A percentile compares a stretch with the other conserved stretches of the same genome.
Conservation (phyloP, 1,140 invertebrate species). For the Dendroctonus ponderosae region DNA sequence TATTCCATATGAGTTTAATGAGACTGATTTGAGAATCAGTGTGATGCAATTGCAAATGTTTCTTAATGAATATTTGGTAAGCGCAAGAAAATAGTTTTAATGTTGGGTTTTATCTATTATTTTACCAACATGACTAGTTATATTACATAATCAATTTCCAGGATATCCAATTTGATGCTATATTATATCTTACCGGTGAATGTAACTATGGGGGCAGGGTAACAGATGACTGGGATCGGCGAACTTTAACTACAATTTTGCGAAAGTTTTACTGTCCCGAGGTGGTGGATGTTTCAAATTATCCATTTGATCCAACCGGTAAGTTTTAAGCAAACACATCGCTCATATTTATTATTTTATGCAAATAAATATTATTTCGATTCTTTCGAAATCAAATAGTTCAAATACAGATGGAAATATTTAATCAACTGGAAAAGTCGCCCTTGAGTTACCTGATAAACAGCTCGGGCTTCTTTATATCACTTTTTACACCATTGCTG, state of each 20-base stretch:
- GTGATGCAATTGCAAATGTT: slow-evolving; percentile 87
- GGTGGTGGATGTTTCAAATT: slow-evolving; percentile 56
- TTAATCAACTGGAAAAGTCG: too few species aligned
- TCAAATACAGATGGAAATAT: too few species aligned
- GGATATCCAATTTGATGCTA: slow-evolving; percentile 77
- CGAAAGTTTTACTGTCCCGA: slow-evolving; percentile 74
- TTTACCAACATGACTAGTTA: not conserved
- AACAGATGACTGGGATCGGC: slow-evolving; percentile 91
- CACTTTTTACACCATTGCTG: too few species aligned
- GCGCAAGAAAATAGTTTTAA: slow-evolving; percentile 17
- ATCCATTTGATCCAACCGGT: slow-evolving; percentile 63
- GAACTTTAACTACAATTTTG: slow-evolving; percentile 81
- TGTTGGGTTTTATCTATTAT: not conserved
- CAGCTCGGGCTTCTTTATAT: too few species aligned
- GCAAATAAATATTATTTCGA: too few species aligned
- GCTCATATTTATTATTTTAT: too few species aligned
- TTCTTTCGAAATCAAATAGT: too few species aligned
- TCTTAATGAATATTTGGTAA: slow-evolving; percentile 76
- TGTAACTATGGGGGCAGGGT: slow-evolving; percentile 96
- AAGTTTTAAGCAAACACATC: slow-evolving; percentile 9
- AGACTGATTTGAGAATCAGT: slow-evolving; percentile 87
- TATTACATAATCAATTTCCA: not conserved
- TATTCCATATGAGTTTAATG: slow-evolving; percentile 93
- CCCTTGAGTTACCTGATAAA: too few species aligned
- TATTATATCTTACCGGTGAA: slow-evolving; percentile 89